Evolutionary conservation across 2,113 vertebrate genomes (phyloP).

Genomic region (Grammomys surdaster): DNA sequence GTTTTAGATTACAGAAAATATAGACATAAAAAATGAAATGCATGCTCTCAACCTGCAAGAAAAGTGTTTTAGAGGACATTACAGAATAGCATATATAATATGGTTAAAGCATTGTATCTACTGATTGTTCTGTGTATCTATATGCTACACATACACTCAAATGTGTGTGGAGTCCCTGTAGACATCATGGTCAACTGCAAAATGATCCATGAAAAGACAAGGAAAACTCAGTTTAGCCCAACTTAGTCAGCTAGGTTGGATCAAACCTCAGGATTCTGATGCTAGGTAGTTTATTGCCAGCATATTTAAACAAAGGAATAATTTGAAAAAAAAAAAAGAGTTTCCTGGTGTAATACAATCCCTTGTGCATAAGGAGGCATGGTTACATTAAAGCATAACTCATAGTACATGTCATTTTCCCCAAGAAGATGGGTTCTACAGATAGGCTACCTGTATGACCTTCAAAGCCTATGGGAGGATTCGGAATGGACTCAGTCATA

Average conservation of each 20-base stretch:
- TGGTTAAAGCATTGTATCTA: background rate
- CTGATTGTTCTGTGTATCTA: background rate
- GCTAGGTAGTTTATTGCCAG: background rate
- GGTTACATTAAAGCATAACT: background rate
- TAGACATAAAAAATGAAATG: background rate
- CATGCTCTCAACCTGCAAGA: background rate
- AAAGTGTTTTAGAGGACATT: background rate
- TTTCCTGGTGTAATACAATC: background rate
- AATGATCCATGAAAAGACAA: background rate
- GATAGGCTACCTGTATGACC: background rate
- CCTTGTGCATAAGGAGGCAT: background rate
- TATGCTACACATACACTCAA: too few relatives aligned
- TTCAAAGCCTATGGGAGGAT: background rate
- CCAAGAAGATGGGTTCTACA: background rate
- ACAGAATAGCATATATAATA: background rate
- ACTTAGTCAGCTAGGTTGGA: background rate
- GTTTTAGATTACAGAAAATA: background rate
- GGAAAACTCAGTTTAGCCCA: background rate
- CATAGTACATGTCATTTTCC: background rate
- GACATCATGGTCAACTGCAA: background rate
- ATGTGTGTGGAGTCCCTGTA: background rate
- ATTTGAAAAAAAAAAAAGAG: background rate
- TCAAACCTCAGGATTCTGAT: background rate
- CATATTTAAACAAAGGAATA: background rate
- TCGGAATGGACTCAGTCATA: background rate